Evolutionary conservation across 2,797 vertebrate genomes (phyloP), one percentile per base, ranked within the genome.

Genomic region (Sus cebifrons): DNA sequence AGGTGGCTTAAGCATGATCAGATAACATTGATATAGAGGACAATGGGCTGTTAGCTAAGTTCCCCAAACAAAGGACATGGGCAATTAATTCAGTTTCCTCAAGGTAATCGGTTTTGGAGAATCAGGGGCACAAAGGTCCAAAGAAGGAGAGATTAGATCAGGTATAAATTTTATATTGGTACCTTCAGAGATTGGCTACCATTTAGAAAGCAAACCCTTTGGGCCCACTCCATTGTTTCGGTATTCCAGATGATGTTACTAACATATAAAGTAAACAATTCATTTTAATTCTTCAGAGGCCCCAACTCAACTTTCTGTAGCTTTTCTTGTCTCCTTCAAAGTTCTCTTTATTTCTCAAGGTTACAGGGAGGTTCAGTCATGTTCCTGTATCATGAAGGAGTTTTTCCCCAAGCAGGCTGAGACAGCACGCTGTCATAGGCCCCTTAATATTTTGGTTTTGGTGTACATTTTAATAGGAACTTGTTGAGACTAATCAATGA

Each of bases 51-150:
- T 95, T 90, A 90, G 56, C 54, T 89, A 87, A 62, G 36, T 67
- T 20, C n/a, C 18, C 18, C 44, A 91, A 70, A 89, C 54, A 70
- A 89, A 84, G 58, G 23, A 64, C 14, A 9, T n/a, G 12, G 20
- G 9, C 40, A 86, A 86, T 89, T 75, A 79, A 85, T 82, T 96
- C 12, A 27, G 52, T 97, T 96, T 95, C 18, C 62, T 95, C 18
- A 77, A 78, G n/a, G 49, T 89, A 94, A 67, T 96, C 27, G 58
- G 44, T 95, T 89, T 92, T 92, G 65, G 75, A 87, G 32, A 96
- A 86, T 94, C 29, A 87, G 70, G 83, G 40, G 52, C 58, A 60
- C n/a, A 86, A 67, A 95, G 15, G 49, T 78, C 64, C 88, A 95
- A 86, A 82, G 67, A 49, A 79, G 70, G 75, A 82, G 49, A 73